Evolutionary conservation across 1,140 invertebrate genomes (phyloP), one percentile per base, ranked within the genome.

Genomic region (Drosophila littoralis): DNA sequence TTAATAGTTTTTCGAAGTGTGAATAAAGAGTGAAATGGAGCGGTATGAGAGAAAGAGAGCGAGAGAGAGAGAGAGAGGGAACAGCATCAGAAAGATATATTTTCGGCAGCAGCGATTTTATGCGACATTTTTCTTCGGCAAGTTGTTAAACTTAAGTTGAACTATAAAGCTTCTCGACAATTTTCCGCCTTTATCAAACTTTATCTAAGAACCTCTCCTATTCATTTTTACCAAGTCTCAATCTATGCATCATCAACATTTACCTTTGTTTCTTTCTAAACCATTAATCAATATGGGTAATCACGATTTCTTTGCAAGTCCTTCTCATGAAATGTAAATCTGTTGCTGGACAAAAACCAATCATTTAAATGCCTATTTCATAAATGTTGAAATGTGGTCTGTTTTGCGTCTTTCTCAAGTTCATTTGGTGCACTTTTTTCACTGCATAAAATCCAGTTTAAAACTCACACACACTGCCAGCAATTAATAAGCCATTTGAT

Each of bases 401-500:
- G 15, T 52, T 28, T 40, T 40, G n/a, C 38, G 36, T 42, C 22
- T 40, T 52, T 74, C 75, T 82, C 67, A 84, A 84, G 81, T 84
- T 84, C 81, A 83, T 76, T 79, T 71, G 71, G 46, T 72, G 42
- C 52, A 48, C 58, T 64, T 72, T 71, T 71, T 50, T 35, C 33
- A 32, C 60, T 43, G 51, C 38, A 70, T 38, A 58, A 69, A 68
- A 45, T 71, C 33, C 55, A 55, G 48, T 64, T 74, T 58, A 67
- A 79, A 74, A 61, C 76, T 8, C 48, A 10, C 48, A 40, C 58
- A 68, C 68, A 72, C 76, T 64, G 71, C 75, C 67, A 65, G 64
- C 76, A 80, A 84, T 83, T 84, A 83, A 83, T 82, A 79, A 68
- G 73, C 81, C 73, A 83, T 83, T 83, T 83, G 57, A 43, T 75